Base-by-base conservation (phyloP, 2,797 vertebrate genomes). In the Dipus sagitta region DNA sequence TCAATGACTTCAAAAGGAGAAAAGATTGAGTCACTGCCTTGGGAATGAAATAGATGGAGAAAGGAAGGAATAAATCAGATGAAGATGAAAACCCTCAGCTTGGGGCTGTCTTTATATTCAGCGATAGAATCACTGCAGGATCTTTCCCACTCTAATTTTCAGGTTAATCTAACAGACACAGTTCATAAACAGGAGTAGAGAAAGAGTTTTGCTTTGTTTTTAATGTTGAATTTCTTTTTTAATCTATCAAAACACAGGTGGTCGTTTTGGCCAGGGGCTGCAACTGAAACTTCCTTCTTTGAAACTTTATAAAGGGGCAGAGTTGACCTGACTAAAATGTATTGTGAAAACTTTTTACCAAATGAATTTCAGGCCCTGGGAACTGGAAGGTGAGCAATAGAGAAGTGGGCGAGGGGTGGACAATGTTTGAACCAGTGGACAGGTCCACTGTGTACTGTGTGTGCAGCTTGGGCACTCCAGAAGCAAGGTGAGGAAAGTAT, bases 21-120 rank as follows among this genome's bases (percentile, higher is more conserved):
- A 93, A 96, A 90, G 78, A 94, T 90, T 90, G 85, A 97, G 82
- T 80, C 85, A 65, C 32, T 94, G 81, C 75, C 87, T 94, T 90
- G 85, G 84, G 79, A 93, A 84, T 93, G 62, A 94, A 95, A 90
- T 90, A 93, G 52, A 78, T 72, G 58, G 82, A 84, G 80, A 67
- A 86, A 93, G 60, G 70, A 94, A 93, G 74, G 90, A 86, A 86
- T 87, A 94, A 93, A 78, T 96, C 85, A 93, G 91, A 64, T 15
- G 30, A 91, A 81, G 91, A 95, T 82, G 87, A 96, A 93, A 91
- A 90, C 32, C 23, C 79, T 92, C 71, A 60, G 89, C 94, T 91
- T 54, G 62, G 42, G 94, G 93, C 95, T 94, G 94, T 95, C 91
- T 94, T 93, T 83, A 32, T 88, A 77, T 77, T 79, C 38, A 82